phyloP scores from a whole-genome alignment of 2,113 vertebrate genomes.

The Fulmarus glacialis region DNA sequence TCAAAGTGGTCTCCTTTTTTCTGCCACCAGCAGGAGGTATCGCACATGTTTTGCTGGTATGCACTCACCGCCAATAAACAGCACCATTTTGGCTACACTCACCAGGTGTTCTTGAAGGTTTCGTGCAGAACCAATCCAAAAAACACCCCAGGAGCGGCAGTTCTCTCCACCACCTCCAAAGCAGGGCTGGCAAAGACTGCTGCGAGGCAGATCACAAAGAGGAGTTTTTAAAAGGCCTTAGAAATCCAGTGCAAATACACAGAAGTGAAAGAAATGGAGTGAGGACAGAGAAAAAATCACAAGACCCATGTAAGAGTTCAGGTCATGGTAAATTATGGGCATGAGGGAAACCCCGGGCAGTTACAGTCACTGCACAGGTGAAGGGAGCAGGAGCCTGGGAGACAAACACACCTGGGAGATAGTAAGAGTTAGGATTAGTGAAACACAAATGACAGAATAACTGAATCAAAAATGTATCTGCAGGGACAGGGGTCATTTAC shows the following conservation, averaged over 20 bases:
- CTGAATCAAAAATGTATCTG: conserved; percentile 18
- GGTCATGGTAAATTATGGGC: background rate
- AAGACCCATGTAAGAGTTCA: background rate
- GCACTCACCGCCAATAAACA: background rate
- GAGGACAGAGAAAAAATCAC: background rate
- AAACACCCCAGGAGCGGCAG: background rate
- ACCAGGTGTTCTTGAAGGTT: background rate
- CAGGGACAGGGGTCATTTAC: background rate
- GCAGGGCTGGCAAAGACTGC: background rate
- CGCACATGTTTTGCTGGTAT: background rate
- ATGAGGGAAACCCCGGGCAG: background rate
- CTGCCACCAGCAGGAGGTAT: background rate
- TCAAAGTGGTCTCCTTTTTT: background rate
- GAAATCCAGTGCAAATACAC: background rate
- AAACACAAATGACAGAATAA: background rate
- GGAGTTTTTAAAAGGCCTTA: background rate
- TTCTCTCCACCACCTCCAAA: background rate
- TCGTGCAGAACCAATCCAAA: background rate
- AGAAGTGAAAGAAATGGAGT: background rate
- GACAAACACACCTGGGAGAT: background rate
- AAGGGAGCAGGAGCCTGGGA: background rate
- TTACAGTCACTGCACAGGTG: background rate
- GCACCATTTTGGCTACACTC: background rate
- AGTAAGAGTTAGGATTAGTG: background rate
- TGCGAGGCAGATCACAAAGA: background rate